Base-by-base conservation (phyloP, 2,888 invertebrate genomes). In the Hyppa rectilinea region DNA sequence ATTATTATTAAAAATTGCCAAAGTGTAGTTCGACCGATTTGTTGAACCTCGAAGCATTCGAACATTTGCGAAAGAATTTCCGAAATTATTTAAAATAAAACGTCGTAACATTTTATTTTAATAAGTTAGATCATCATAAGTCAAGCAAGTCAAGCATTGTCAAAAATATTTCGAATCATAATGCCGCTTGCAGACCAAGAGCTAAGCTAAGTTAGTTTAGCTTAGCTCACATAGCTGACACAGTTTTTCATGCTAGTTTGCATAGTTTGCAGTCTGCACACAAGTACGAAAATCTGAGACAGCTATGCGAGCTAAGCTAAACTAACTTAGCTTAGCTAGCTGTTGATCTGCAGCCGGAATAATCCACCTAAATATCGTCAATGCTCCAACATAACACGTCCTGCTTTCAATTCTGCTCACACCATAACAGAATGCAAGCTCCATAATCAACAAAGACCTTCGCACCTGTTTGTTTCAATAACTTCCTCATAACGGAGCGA, bases 401-500 rank as follows among this genome's bases (percentile, higher is more conserved):
- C 43, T n/a, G 23, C 43, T 56, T 61, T 29, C 23, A 38, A 56
- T 74, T 80, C 80, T 61, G 56, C 56, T 58, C 43, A 74, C 75
- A 47, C 47, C n/a, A 12, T 14, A 40, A 52, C 26, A 59, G 43
- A 74, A 65, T 59, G 31, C 61, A 40, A 62, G 75, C 31, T 66
- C 53, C 31, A 53, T 69, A 72, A 71, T 80, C 55, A 58, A 66
- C 36, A 74, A 1, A 62, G 50, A 43, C 55, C 59, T 74, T 70
- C 68, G 49, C 75, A 81, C 72, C 73, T 83, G 72, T 43, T 64
- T 72, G 75, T 80, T 79, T 79, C 83, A 80, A 84, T 84, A 83
- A 84, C 77, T 75, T 76, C 76, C 72, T 60, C 81, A 83, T 83
- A 78, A 71, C 77, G 43, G 38, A 49, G 34, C 58, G 50, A 52